Conservation (phyloP, 2,888 invertebrate species). For the Druceiella hillmani region DNA sequence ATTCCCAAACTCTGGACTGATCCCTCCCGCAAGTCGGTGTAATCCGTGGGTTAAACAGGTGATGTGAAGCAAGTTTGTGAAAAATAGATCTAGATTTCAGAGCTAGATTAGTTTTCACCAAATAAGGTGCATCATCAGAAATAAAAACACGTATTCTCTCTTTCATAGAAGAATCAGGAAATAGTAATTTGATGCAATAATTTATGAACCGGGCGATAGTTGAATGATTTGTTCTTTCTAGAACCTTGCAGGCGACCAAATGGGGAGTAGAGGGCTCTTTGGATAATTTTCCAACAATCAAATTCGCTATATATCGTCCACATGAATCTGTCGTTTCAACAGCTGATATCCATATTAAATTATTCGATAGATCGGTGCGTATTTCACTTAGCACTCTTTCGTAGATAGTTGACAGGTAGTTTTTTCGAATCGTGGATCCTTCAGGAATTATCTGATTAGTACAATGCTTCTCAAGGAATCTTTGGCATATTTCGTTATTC, state of each 20-base stretch:
- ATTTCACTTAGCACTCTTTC: neutral
- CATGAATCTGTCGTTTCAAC: neutral
- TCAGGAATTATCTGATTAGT: conserved; percentile 1
- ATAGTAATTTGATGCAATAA: neutral
- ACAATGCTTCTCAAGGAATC: neutral
- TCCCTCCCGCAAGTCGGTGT: neutral
- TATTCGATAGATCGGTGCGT: neutral
- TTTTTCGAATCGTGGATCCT: neutral
- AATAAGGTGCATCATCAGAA: neutral
- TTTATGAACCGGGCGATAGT: conserved; percentile 1
- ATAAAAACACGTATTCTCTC: neutral
- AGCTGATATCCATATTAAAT: conserved; percentile 1
- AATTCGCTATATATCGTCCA: too few species aligned
- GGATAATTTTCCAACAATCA: too few species aligned
- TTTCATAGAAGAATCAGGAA: neutral
- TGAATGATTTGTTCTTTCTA: neutral
- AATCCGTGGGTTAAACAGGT: neutral
- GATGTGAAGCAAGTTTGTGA: neutral
- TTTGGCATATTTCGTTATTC: neutral
- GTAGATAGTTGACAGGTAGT: conserved; percentile 1
- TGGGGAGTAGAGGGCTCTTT: neutral
- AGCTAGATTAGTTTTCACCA: neutral
- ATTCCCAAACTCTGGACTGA: neutral
- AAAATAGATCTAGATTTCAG: too few species aligned
- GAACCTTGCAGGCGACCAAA: neutral